Conservation (phyloP, 2,888 invertebrate species). For the Bursaphelenchus okinawaensis region DNA sequence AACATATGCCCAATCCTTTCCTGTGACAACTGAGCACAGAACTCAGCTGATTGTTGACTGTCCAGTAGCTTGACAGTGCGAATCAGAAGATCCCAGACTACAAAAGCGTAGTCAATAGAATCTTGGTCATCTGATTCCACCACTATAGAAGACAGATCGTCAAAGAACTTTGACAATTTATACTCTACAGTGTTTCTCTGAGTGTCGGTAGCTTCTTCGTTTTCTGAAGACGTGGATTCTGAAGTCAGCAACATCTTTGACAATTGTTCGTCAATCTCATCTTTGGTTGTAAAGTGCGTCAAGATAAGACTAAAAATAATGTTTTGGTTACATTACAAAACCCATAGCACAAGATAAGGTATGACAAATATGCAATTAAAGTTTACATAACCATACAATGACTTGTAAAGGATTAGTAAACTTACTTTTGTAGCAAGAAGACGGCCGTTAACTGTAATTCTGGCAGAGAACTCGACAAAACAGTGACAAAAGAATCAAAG, state of each 20-base stretch:
- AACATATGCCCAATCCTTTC: neutral
- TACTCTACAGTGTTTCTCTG: neutral
- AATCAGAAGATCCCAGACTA: conserved; percentile 15
- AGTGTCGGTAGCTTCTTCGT: neutral
- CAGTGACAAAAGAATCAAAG: neutral
- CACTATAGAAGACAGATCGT: neutral
- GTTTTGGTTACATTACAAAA: too few species aligned
- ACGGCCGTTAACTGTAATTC: conserved; percentile 9
- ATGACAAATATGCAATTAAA: too few species aligned
- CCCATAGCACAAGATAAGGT: too few species aligned
- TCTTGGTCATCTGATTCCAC: neutral
- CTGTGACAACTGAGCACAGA: conserved; percentile 1
- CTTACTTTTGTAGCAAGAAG: conserved; percentile 2
- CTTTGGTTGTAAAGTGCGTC: neutral
- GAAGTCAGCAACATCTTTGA: neutral
- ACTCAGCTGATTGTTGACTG: neutral
- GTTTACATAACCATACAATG: neutral
- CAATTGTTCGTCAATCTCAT: conserved; percentile 1
- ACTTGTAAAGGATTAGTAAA: too few species aligned
- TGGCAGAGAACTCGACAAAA: neutral
- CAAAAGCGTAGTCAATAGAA: conserved; percentile 5
- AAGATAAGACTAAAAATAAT: neutral
- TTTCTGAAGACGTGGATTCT: neutral
- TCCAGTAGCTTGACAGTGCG: conserved; percentile 15
- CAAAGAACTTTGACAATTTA: conserved; percentile 8